Conservation (phyloP, 2,113 vertebrate genomes). For the Theropithecus gelada region DNA sequence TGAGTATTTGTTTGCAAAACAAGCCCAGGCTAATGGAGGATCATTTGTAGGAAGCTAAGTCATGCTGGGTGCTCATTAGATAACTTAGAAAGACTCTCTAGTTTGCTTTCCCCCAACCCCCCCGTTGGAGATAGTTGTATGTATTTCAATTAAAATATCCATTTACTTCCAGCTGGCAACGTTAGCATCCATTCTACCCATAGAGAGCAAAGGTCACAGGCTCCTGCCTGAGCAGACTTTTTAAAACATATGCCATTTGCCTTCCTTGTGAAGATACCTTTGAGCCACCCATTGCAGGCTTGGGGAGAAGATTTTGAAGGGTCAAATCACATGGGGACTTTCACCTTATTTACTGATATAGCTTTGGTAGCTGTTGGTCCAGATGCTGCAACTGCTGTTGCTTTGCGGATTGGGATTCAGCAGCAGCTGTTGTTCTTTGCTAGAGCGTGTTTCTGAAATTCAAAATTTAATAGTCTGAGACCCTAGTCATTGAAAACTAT, state of each 20-base stretch:
- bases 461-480: constrained; percentile 77
- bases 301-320: constrained; percentile 6
- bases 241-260: not conserved
- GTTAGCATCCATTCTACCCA: constrained; percentile 14
- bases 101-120: not conserved
- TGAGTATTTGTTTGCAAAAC: constrained; percentile 82
- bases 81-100: constrained; percentile 36
- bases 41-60: constrained; percentile 67
- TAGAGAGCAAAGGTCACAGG: constrained; percentile 62
- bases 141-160: constrained; percentile 72
- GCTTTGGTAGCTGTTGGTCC: constrained; percentile 36
- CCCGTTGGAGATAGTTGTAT: constrained; percentile 48
- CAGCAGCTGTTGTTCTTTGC: constrained; percentile 65
- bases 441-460: constrained; percentile 69
- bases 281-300: not conserved
- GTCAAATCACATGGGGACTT: constrained; percentile 34
- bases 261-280: constrained; percentile 12
- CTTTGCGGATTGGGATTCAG: constrained; percentile 52
- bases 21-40: constrained; percentile 77
- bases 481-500: constrained; percentile 63
- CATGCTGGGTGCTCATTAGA: constrained; percentile 74
- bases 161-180: constrained; percentile 71
- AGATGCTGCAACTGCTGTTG: constrained; percentile 68
- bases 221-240: not conserved
- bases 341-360: constrained; percentile 64